A percentile compares a stretch with the other conserved stretches of the same genome.
phyloP scores from a whole-genome alignment of 2,113 vertebrate genomes.

The Corydoras maculifer region DNA sequence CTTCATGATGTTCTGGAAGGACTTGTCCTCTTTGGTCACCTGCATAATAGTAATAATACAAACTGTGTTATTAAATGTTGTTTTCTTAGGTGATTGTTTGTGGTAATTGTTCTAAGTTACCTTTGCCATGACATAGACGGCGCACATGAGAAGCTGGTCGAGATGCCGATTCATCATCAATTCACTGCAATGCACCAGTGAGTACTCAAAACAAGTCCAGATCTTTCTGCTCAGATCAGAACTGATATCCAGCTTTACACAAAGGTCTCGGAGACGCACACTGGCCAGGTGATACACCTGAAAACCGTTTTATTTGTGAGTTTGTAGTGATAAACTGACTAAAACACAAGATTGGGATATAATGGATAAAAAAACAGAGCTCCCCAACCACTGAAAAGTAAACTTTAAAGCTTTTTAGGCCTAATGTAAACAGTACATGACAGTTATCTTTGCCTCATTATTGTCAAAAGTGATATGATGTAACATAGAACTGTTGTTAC shows the following conservation, averaged over 20 bases:
- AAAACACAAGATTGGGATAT: no score
- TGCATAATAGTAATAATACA: constrained; percentile 46
- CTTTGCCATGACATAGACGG: constrained; percentile 90
- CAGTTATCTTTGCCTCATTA: no score
- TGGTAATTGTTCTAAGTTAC: constrained; percentile 37
- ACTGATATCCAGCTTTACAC: constrained; percentile 81
- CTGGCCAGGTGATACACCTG: constrained; percentile 95
- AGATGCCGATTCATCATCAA: constrained; percentile 89
- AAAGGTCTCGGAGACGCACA: constrained; percentile 86
- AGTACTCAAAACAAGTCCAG: constrained; percentile 93
- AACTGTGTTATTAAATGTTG: background rate
- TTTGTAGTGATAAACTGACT: no score
- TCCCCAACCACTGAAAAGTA: no score
- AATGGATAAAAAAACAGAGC: no score
- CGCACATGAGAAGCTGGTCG: constrained; percentile 92
- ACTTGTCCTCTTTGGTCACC: constrained; percentile 90
- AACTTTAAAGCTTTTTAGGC: no score
- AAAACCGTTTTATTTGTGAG: no score
- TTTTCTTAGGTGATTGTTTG: background rate
- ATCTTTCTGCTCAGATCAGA: constrained; percentile 85
- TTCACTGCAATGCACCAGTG: constrained; percentile 78
- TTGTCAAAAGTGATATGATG: no score
- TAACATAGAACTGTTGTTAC: background rate
- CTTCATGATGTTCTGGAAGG: constrained; percentile 97
- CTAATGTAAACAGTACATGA: no score